Conservation (phyloP, 1,140 invertebrate genomes). For the Neocloeon triangulifer region DNA sequence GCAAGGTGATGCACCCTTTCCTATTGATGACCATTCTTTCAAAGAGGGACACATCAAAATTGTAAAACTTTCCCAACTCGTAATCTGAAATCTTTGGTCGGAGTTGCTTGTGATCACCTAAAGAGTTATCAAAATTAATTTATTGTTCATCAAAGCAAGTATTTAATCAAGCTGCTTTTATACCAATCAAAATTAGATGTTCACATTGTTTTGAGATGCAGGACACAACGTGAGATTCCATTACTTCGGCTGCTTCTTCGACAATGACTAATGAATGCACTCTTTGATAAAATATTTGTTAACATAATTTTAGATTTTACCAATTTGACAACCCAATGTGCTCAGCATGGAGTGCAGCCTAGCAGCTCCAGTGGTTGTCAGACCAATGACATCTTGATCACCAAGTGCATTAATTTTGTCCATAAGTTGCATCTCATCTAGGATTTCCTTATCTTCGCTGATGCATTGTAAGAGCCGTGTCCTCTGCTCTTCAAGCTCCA, state of each 20-base stretch:
- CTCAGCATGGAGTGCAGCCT: conserved; percentile 32
- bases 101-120: conserved; percentile 58
- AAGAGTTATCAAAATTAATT: no score
- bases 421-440: no score
- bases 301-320: no score
- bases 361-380: conserved; percentile 59
- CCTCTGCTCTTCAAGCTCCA: no score
- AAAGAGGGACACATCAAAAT: conserved; percentile 47
- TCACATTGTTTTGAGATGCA: conserved; percentile 43
- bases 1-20: conserved; percentile 23
- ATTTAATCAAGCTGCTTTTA: no score
- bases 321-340: conserved; percentile 32
- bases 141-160: no score
- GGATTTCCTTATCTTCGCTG: no score
- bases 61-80: conserved; percentile 27
- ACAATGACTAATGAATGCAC: conserved; percentile 37
- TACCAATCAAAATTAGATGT: conserved; percentile 64
- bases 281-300: no score
- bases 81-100: conserved; percentile 36
- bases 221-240: conserved; percentile 51
- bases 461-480: no score
- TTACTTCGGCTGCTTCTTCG: conserved; percentile 72
- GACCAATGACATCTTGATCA: conserved; percentile 38
- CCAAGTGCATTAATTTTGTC: no score
- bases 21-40: conserved; percentile 40